Evolutionary conservation across 2,113 vertebrate genomes (phyloP).

Genomic region (Cranoglanis bouderius): DNA sequence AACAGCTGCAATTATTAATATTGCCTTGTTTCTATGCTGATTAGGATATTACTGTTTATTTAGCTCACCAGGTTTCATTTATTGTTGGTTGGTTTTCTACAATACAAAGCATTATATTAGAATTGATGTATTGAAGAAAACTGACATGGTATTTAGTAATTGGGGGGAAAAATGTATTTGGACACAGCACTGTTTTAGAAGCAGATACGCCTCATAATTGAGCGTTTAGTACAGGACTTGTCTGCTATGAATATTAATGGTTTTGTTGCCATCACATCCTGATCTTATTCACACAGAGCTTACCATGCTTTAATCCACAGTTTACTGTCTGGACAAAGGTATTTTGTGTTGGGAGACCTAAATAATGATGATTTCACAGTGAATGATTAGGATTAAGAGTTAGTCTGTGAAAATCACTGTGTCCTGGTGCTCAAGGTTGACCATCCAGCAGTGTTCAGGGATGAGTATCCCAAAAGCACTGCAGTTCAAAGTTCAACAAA

Average conservation of each 20-base stretch:
- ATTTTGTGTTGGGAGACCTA: background rate
- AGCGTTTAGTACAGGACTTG: no score
- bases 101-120: background rate
- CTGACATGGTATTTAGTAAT: background rate
- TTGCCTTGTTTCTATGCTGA: no score
- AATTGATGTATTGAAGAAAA: background rate
- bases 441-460: no score
- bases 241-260: background rate
- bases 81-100: background rate
- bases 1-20: background rate
- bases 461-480: no score
- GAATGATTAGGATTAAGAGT: background rate
- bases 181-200: background rate
- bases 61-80: background rate
- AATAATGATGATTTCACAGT: background rate
- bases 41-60: background rate
- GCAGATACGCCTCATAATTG: background rate
- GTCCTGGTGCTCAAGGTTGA: background rate
- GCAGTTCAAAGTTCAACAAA: no score
- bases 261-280: background rate
- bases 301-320: background rate
- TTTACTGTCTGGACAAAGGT: background rate
- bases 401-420: background rate
- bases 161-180: background rate
- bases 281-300: background rate